Evolutionary conservation across 1,140 invertebrate species (phyloP), one percentile per base, ranked within the genome.

Genomic region (Conus betulinus): DNA sequence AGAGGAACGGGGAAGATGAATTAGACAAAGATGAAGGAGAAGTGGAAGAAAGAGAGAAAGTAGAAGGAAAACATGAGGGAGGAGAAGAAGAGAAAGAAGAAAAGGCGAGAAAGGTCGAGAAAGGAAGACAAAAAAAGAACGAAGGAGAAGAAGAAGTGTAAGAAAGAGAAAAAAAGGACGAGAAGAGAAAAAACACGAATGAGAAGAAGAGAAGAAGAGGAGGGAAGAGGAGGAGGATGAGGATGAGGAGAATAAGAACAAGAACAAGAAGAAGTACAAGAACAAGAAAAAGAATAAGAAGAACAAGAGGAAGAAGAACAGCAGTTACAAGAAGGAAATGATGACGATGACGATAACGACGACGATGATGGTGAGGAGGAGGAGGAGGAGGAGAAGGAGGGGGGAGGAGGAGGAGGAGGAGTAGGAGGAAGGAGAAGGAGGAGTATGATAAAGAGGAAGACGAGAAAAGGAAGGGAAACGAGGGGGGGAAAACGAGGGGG

Each of bases 131-230:
- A 0, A 39, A 39, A 39, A 39, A 39, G 39, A 39, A 39, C 39
- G 39, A 39, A 39, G 39, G 39, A 39, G 39, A 39, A 39, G 39
- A 39, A 39, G 39, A 39, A 39, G 39, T 39, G 39, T 39, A 39
- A 39, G 39, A 39, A 39, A 3, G 3, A 3, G 3, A 39, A 39
- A 3, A 39, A 39, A 39, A 39, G 39, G 39, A 39, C 39, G 79
- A 76, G 74, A 67, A 84, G 87, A 57, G 55, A 57, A 82, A 71
- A 39, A 39, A 39, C 3, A 39, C 0, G 39, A 39, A 39, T 39
- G 39, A 39, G 3, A 39, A 39, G 39, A 88, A 87, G 88, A 89
- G 71, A 5, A 88, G 82, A 85, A 39, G 52, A 53, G 74, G 84
- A 71, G 63, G 84, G 67, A 89, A 67, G 63, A 89, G 39, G 39